phyloP scores from a whole-genome alignment of 2,888 invertebrate species.

The Chrysomela aeneicollis region DNA sequence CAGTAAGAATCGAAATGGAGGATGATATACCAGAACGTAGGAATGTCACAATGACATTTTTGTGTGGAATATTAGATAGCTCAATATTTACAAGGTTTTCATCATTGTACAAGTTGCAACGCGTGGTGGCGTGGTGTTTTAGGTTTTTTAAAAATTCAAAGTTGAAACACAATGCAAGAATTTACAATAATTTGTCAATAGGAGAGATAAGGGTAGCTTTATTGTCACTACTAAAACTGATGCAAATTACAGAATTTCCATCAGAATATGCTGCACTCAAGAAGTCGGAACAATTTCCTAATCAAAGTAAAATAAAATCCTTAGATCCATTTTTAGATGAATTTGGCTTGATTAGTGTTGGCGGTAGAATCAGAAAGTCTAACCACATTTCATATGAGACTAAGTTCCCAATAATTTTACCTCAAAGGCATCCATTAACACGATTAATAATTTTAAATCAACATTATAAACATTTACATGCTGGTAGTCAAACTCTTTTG shows the following conservation, averaged over 20 bases:
- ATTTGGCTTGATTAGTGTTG: too few relatives aligned
- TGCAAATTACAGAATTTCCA: not conserved
- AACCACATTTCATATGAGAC: conserved; percentile 26
- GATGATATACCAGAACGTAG: too few relatives aligned
- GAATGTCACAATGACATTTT: too few relatives aligned
- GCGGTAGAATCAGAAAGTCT: conserved; percentile 34
- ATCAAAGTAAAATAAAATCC: not conserved
- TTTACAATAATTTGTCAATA: not conserved
- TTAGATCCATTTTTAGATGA: conserved; percentile 30
- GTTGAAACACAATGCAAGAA: not conserved
- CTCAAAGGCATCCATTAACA: conserved; percentile 31
- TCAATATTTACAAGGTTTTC: conserved; percentile 6
- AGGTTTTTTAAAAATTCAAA: not conserved
- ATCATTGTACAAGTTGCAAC: conserved; percentile 3
- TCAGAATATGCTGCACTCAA: not conserved
- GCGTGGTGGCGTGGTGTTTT: not conserved
- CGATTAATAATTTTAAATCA: conserved; percentile 30
- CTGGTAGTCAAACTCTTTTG: too few relatives aligned
- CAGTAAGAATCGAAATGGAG: too few relatives aligned
- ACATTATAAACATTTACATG: conserved; percentile 36
- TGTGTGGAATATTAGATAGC: not conserved
- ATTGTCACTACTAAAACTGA: too few relatives aligned
- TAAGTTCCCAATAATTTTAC: conserved; percentile 35
- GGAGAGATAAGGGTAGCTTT: not conserved
- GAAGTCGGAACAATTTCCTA: not conserved